These are phyloP conservation scores for Prunella himalayana DNA, from an alignment of 2,113 vertebrate genomes.

Conservation along the genomic window DNA sequence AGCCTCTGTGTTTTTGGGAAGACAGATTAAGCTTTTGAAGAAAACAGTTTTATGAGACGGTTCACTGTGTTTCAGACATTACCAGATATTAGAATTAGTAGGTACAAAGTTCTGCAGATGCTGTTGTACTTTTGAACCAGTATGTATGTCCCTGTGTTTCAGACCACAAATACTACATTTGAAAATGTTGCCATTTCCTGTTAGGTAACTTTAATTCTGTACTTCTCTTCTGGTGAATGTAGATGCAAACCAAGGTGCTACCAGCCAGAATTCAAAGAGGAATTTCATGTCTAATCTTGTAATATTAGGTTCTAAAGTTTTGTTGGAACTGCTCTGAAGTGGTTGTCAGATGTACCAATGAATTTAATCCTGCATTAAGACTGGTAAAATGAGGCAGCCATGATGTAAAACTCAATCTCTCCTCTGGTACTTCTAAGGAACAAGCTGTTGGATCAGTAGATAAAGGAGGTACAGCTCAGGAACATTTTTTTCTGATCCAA, in stretches of 20 bases:
- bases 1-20: constrained; percentile 63
- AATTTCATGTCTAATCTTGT: not conserved
- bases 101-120: constrained; percentile 6
- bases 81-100: constrained; percentile 30
- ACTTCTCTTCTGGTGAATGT: not conserved
- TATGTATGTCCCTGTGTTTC: not conserved
- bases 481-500: not conserved
- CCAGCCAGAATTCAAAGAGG: not conserved
- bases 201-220: not conserved
- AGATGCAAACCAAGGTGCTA: not conserved
- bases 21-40: constrained; percentile 45
- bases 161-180: not conserved
- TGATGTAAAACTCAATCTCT: not conserved
- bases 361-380: not conserved
- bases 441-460: not conserved
- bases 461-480: not conserved
- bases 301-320: not conserved
- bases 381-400: not conserved
- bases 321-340: not conserved
- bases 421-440: not conserved
- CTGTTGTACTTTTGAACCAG: not conserved
- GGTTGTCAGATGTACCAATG: not conserved
- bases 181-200: not conserved
- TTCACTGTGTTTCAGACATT: not conserved
- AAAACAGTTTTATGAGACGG: not conserved